These are phyloP conservation scores for Tetanocera ferruginea DNA, from an alignment of 2,888 invertebrate species.

Conservation along the genomic window DNA sequence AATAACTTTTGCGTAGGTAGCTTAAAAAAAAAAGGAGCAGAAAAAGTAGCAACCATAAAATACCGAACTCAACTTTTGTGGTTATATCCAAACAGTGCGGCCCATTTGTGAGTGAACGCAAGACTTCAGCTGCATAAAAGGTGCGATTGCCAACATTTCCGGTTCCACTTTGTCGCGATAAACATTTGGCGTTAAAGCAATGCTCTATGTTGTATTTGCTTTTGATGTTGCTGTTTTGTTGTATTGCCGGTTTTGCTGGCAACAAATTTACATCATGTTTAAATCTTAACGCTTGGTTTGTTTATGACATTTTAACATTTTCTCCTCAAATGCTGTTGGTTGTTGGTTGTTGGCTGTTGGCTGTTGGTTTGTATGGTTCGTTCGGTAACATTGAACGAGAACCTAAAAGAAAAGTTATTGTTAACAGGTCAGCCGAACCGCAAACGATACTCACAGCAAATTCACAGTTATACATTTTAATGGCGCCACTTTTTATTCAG, in stretches of 20 bases:
- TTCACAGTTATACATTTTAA: conserved; percentile 4
- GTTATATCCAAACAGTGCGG: neutral
- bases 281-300: conserved; percentile 9
- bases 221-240: neutral
- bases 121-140: neutral
- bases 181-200: conserved; percentile 19
- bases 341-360: neutral
- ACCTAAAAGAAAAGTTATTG: neutral
- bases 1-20: neutral
- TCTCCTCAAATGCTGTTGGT: neutral
- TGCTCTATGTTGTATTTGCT: neutral
- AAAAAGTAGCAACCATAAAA: conserved; percentile 6
- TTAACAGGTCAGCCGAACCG: neutral
- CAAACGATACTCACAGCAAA: neutral
- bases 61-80: conserved; percentile 1
- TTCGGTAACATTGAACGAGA: neutral
- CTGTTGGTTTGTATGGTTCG: neutral
- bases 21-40: neutral
- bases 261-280: conserved; percentile 13
- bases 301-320: conserved; percentile 23
- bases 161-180: conserved; percentile 14
- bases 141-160: conserved; percentile 1
- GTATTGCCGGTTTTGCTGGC: neutral
- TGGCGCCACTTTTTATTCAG: neutral
- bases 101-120: neutral